Conservation (phyloP, 2,113 vertebrate species). For the Madoqua kirkii region DNA sequence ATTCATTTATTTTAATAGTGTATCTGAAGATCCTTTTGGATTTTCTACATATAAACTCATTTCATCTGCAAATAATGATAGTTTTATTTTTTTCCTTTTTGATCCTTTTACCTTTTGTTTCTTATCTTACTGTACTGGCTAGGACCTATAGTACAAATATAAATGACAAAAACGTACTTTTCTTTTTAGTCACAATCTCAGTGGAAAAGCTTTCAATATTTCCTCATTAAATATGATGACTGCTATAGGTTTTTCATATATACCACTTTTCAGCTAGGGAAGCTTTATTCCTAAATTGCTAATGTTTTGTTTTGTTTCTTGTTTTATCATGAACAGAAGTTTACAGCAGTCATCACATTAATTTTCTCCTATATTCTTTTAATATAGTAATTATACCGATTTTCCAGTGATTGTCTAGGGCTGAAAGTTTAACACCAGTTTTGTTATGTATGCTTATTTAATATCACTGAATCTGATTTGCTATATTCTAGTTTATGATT, state of each 20-base stretch:
- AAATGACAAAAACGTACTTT: background rate
- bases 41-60: background rate
- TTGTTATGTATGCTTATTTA: background rate
- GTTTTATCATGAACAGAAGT: background rate
- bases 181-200: background rate
- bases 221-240: background rate
- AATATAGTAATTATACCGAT: background rate
- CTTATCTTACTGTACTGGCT: background rate
- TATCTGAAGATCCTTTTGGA: background rate
- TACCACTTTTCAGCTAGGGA: background rate
- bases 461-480: background rate
- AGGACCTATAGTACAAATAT: background rate
- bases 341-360: background rate
- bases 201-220: background rate
- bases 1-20: constrained; percentile 8
- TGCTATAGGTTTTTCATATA: background rate
- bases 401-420: background rate
- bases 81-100: background rate
- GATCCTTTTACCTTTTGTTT: background rate
- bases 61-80: background rate
- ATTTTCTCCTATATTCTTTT: background rate
- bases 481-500: background rate
- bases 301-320: background rate
- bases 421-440: background rate
- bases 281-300: background rate